Percentiles rank a stretch among this genome's conserved stretches.
These are phyloP conservation scores for Drosophila pseudotalamancana DNA, from an alignment of 2,888 invertebrate species.

Conservation along the genomic window DNA sequence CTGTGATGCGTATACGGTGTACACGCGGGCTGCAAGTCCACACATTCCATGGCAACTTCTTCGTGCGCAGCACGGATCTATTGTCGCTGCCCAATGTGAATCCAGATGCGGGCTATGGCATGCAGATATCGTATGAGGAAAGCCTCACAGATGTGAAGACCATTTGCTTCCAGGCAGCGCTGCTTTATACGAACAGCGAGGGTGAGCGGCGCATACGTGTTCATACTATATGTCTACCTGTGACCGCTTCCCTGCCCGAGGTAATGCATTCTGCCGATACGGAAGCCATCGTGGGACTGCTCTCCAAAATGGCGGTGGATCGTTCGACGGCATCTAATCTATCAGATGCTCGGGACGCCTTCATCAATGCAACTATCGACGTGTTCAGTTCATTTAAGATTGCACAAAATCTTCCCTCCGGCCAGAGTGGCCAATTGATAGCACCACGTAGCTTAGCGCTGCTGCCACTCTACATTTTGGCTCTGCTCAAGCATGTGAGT, in stretches of 20 bases:
- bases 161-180: slow-evolving; percentile 98
- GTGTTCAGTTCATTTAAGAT: slow-evolving; percentile 91
- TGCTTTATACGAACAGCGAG: slow-evolving; percentile 97
- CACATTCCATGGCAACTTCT: slow-evolving; percentile 99
- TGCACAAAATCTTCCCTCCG: slow-evolving; percentile 87
- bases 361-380: slow-evolving; percentile 97
- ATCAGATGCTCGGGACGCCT: slow-evolving; percentile 97
- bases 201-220: slow-evolving; percentile 98
- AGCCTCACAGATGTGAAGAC: slow-evolving; percentile 92
- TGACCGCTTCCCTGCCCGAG: slow-evolving; percentile 92
- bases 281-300: slow-evolving; percentile 94
- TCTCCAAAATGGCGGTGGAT: slow-evolving; percentile 99
- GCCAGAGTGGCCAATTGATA: slow-evolving; percentile 87
- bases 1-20: slow-evolving; percentile 98
- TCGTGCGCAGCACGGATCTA: slow-evolving; percentile 98
- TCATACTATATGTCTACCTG: slow-evolving; percentile 97
- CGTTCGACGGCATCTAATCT: slow-evolving; percentile 93
- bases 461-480: slow-evolving; percentile 94
- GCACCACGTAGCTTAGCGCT: slow-evolving; percentile 92
- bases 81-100: slow-evolving; percentile 98
- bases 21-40: slow-evolving; percentile 97
- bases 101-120: slow-evolving; percentile 98
- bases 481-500: slow-evolving; percentile 93
- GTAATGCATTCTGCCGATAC: slow-evolving; percentile 96
- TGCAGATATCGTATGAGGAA: slow-evolving; percentile 97